Percentiles rank a stretch among this genome's conserved stretches.
phyloP scores from a whole-genome alignment of 2,113 vertebrate genomes.

The Machaerirhynchus nigripectus region DNA sequence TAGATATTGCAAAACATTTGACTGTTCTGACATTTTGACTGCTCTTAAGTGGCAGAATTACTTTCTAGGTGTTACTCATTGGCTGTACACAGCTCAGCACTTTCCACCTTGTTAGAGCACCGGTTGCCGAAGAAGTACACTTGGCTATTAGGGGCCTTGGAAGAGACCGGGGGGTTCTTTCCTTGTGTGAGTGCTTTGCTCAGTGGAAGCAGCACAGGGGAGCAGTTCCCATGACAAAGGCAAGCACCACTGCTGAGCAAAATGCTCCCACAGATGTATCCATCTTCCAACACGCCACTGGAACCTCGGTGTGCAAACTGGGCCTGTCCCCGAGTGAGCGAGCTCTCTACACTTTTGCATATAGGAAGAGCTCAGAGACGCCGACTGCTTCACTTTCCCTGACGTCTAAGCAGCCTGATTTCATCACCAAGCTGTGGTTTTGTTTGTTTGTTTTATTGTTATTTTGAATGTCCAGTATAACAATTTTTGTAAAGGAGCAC shows the following conservation, averaged over 20 bases:
- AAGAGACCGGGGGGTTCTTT: neutral
- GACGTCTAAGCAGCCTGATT: neutral
- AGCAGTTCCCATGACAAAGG: accelerated
- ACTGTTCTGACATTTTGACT: neutral
- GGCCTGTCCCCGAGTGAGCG: neutral
- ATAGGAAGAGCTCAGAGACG: neutral
- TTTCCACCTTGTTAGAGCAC: neutral
- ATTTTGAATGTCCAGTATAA: neutral
- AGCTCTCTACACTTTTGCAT: neutral
- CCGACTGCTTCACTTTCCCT: neutral
- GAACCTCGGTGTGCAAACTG: neutral
- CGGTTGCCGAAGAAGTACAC: neutral
- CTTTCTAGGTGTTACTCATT: neutral
- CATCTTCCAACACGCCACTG: accelerated
- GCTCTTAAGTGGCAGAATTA: neutral
- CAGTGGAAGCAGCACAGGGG: neutral
- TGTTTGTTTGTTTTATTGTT: neutral
- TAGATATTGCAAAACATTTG: neutral
- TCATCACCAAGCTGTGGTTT: neutral
- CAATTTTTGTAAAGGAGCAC: neutral
- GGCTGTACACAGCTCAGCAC: neutral
- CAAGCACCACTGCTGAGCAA: neutral
- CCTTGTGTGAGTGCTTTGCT: neutral
- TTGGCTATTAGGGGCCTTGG: neutral
- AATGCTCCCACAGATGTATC: neutral